phyloP scores from a whole-genome alignment of 2,888 invertebrate genomes.

The Tachina grossa region DNA sequence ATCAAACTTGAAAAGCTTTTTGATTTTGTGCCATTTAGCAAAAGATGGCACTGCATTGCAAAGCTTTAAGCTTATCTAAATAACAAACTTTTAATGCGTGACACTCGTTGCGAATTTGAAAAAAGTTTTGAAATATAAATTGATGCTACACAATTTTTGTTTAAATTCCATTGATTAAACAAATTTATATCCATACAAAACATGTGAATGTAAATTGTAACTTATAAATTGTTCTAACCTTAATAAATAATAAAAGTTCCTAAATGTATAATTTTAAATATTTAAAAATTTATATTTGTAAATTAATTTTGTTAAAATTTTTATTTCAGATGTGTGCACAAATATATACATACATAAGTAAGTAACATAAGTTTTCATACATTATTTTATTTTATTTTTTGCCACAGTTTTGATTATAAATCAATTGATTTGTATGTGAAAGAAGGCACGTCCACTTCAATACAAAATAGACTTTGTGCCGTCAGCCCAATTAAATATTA shows the following conservation, averaged over 20 bases:
- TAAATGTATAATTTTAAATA: no score
- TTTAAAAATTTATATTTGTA: background rate
- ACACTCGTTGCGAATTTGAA: no score
- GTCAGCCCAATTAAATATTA: slow-evolving; percentile 60
- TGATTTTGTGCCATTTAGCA: background rate
- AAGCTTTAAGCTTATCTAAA: background rate
- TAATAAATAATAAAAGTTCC: no score
- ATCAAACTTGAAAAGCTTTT: background rate
- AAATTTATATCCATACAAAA: no score
- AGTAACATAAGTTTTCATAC: slow-evolving; percentile 14
- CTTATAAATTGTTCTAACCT: no score
- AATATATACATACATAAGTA: background rate
- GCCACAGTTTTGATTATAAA: background rate
- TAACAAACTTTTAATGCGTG: no score
- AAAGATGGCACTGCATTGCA: background rate
- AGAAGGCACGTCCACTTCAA: slow-evolving; percentile 54
- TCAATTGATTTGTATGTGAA: slow-evolving; percentile 35
- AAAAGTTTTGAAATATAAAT: no score
- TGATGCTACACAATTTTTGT: no score
- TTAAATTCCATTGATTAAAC: no score
- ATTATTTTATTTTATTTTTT: slow-evolving; percentile 24
- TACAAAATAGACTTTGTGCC: slow-evolving; percentile 62
- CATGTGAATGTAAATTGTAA: no score
- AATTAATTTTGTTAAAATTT: background rate
- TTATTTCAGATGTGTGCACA: slow-evolving; percentile 2